These are phyloP conservation scores for Osmerus mordax DNA, from an alignment of 2,113 vertebrate genomes.

Conservation along the genomic window DNA sequence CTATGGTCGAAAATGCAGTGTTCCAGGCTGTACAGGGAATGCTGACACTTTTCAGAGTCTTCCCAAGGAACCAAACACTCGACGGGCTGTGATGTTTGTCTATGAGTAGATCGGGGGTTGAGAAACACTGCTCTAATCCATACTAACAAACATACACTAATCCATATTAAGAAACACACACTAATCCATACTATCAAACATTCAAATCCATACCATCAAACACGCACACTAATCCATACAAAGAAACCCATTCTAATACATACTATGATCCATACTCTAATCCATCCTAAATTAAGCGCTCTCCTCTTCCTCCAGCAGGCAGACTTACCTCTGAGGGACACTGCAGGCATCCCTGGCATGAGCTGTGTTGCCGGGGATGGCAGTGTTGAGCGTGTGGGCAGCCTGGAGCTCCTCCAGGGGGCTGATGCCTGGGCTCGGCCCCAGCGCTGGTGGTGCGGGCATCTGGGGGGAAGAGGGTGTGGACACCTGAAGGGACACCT, in stretches of 20 bases:
- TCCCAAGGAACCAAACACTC: too few species aligned
- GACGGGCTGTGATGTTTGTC: too few species aligned
- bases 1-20: too few species aligned
- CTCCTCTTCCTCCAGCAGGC: not conserved
- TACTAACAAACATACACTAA: too few species aligned
- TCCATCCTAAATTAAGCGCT: not conserved
- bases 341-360: slow-evolving; percentile 34
- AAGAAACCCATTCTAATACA: not conserved
- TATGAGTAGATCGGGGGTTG: too few species aligned
- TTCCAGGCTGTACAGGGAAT: too few species aligned
- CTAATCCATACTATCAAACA: too few species aligned
- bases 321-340: slow-evolving; percentile 54
- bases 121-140: too few species aligned
- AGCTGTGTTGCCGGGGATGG: not conserved
- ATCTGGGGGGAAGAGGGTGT: slow-evolving; percentile 6
- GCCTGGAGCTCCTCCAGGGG: slow-evolving; percentile 44
- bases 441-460: not conserved
- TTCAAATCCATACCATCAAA: too few species aligned
- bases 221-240: too few species aligned
- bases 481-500: slow-evolving; percentile 20
- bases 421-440: slow-evolving; percentile 29
- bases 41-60: too few species aligned
- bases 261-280: not conserved
- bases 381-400: slow-evolving; percentile 28
- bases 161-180: too few species aligned